These are phyloP conservation scores for Amphimallon solstitiale DNA, from an alignment of 2,888 invertebrate species.

Conservation along the genomic window DNA sequence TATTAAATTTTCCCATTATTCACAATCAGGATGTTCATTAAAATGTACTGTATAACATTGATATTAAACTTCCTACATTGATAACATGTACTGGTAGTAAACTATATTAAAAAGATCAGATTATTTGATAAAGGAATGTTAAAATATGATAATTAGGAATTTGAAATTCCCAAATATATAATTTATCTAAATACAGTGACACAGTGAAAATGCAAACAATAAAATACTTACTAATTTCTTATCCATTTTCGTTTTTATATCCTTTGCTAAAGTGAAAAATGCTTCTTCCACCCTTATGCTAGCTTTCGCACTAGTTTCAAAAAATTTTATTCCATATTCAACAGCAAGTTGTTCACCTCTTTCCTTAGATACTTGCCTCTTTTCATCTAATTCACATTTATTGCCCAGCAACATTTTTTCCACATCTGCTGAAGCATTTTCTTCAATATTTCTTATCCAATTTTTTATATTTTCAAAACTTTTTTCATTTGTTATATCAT, in stretches of 20 bases:
- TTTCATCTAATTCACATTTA: conserved; percentile 97
- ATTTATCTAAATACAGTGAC: conserved; percentile 21
- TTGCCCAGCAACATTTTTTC: conserved; percentile 99
- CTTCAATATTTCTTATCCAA: conserved; percentile 99
- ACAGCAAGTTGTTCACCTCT: conserved; percentile 96
- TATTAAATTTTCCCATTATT: background rate
- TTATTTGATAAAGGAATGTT: too few relatives aligned
- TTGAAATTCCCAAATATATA: background rate
- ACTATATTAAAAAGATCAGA: too few relatives aligned
- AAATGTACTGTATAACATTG: background rate
- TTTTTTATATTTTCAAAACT: conserved; percentile 99
- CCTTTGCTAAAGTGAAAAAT: conserved; percentile 96
- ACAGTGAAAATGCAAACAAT: conserved; percentile 2
- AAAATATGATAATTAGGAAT: background rate
- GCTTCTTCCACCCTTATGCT: conserved; percentile 98
- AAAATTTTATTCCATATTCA: conserved; percentile 98
- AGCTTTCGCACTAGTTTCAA: conserved; percentile 99
- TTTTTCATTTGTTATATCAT: conserved; percentile 99
- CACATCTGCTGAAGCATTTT: conserved; percentile 98
- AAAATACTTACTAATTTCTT: conserved; percentile 89
- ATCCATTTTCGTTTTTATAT: conserved; percentile 98
- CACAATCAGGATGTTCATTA: conserved; percentile 4
- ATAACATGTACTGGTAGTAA: background rate
- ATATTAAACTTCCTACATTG: conserved; percentile 1
- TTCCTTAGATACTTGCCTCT: conserved; percentile 95